Base-by-base conservation (phyloP, 2,113 vertebrate species). In the Lampris megalopsis region DNA sequence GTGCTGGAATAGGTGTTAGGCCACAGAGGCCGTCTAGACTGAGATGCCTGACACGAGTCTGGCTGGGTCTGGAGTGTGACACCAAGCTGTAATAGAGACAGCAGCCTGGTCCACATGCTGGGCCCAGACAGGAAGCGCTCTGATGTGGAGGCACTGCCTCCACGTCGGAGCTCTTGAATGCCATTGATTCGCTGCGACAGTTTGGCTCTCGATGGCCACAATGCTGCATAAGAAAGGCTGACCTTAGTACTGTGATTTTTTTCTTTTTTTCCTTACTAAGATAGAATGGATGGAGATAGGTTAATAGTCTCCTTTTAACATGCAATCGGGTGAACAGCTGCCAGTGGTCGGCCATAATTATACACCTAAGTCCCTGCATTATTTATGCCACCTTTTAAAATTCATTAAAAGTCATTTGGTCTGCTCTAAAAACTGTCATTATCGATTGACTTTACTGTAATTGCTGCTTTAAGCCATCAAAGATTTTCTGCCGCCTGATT, bases 381-480 rank as follows among this genome's bases (percentile, higher is more conserved):
- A 94, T 94, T 93, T 94, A 93, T 92, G 79, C 73, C 75, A 78
- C 81, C 74, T 88, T 93, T 93, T 92, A 91, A 92, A 93, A 92
- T 87, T 92, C 90, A 93, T 92, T 94, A 86, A 86, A 86, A 90
- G 89, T 92, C 82, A 84, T 92, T 92, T 81, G 81, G 83, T 73
- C 84, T 75, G 63, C 64, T 87, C 86, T 91, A 87, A 92, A 94
- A 93, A 81, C 79, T 89, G 87, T 90, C 93, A 93, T 92, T 92
- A 94, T 93, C 85, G 88, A 94, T 91, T 87, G 92, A 90, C 92
- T 90, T 89, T 91, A 86, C 91, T 89, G 87, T 93, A 94, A 94
- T 94, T 93, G 91, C 87, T 84, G 87, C 88, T 92, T 92, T 82
- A 86, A 91, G 89, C 84, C 42, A 73, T 69, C 73, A 94, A 92